phyloP scores from a whole-genome alignment of 53 echinoderm and acorn worm species.

The Antedon mediterranea region DNA sequence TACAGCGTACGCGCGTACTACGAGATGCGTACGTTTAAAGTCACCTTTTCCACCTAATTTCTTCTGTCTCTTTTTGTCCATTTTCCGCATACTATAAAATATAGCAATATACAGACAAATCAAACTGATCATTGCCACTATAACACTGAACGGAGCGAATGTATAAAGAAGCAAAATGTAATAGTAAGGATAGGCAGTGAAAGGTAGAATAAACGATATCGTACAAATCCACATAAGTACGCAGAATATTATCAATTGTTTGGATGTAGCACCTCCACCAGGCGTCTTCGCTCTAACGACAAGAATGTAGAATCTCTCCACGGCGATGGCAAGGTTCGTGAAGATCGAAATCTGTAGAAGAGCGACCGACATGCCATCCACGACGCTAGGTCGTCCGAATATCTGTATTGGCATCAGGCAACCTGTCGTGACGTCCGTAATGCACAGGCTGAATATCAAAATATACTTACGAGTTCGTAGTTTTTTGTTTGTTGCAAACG shows the following conservation, averaged over 20 bases:
- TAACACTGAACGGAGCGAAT: neutral
- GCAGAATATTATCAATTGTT: neutral
- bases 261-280: neutral
- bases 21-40: neutral
- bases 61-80: neutral
- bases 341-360: neutral
- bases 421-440: neutral
- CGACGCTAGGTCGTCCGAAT: neutral
- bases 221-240: neutral
- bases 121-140: neutral
- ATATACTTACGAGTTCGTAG: neutral
- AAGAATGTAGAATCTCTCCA: neutral
- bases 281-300: neutral
- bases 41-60: neutral
- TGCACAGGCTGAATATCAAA: neutral
- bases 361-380: neutral
- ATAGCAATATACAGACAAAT: slow-evolving; percentile 8
- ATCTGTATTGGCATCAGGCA: neutral
- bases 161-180: neutral
- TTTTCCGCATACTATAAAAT: slow-evolving; percentile 8
- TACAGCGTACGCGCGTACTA: neutral
- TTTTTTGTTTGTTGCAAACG: neutral
- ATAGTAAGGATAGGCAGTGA: neutral
- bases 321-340: neutral
- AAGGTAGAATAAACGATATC: neutral